Evolutionary conservation across 2,888 invertebrate genomes (phyloP), one percentile per base, ranked within the genome.

Genomic region (Polymixis lichenea): DNA sequence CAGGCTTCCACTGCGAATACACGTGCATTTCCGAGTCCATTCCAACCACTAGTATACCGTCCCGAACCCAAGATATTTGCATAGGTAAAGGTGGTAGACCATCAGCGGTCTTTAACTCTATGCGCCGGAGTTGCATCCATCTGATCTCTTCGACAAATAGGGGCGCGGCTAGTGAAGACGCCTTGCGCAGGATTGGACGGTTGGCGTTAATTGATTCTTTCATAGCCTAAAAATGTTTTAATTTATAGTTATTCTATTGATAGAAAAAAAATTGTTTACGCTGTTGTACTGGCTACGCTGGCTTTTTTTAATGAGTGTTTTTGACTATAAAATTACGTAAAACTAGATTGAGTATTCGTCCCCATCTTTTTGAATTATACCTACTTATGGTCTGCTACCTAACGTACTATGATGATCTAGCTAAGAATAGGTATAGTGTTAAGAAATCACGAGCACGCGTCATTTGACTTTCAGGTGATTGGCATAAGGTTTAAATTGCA

Each of bases 11-110:
- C 91, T 99, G 99, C 0, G 99, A 99, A 93, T 99, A 99, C 0
- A 99, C 99, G 91, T 99, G 99, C 99, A 99, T 99, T 94, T 99
- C 99, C 5, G 99, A 99, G 93, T 99, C 99, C 99, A 99, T 99
- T 4, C 99, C 99, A 2, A 99, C 99, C 0, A 99, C 99, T 2
- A 99, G 96, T 85, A 99, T 99, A 0, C 99, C 99, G 91, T 99
- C 99, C 43, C 99, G 97, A 0, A 99, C 99, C 99, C 99, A 99
- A 3, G 99, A 99, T 89, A 99, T 98, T 93, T 99, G 99, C 98
- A 99, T 99, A 0, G 99, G 99, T 67, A 99, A 95, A 0, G 99
- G 99, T 1, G 99, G 99, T 58, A 99, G 94, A 0, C 99, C 99
- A 91, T 99, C 99, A 0, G 99, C 99, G 0, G 99, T 99, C 82